Base-by-base conservation (phyloP, 1,140 invertebrate genomes). In the Branchinecta lynchi region DNA sequence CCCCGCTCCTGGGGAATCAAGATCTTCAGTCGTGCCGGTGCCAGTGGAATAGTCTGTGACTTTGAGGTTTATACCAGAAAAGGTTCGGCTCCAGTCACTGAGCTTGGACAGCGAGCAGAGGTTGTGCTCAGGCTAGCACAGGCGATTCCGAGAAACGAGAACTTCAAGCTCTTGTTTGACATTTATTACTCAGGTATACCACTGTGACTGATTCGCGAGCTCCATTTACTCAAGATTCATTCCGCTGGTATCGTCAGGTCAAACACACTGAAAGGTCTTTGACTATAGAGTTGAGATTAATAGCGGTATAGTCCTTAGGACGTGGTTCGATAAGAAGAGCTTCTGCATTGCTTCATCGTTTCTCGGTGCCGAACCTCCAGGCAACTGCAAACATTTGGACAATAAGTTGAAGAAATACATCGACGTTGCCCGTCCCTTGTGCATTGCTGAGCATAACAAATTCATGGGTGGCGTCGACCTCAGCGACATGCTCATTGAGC, bases 261-360 rank as follows among this genome's bases (percentile, higher is more conserved):
- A 60, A 69, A 70, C 32, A 71, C 66, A 15, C n/a, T 20, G 15
- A 44, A 71, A 51, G 10, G 69, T 32, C 69, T 73, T 73, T 70
- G 72, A 75, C 70, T 69, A 72, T 70, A 73, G 74, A 72, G 73
- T 70, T 43, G 72, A 72, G n/a, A 45, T 69, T 66, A 71, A 75
- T 73, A 71, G 71, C 67, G 69, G 72, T 32, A 32, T 5, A 32
- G 32, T 32, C 32, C 72, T 73, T 60, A 74, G 80, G n/a, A 75
- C 76, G 46, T 80, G 80, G 78, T 74, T 75, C 69, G 78, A 80
- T 70, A 80, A 79, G 73, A 81, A 80, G 73, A 66, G 73, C 65
- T 77, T 81, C 17, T 72, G 74, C 69, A 73, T 81, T 44, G 71
- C 78, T 21, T 80, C 77, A 71, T 74, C 76, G 43, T 81, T 75